Conservation (phyloP, 2,797 vertebrate genomes). For the Allobates femoralis region DNA sequence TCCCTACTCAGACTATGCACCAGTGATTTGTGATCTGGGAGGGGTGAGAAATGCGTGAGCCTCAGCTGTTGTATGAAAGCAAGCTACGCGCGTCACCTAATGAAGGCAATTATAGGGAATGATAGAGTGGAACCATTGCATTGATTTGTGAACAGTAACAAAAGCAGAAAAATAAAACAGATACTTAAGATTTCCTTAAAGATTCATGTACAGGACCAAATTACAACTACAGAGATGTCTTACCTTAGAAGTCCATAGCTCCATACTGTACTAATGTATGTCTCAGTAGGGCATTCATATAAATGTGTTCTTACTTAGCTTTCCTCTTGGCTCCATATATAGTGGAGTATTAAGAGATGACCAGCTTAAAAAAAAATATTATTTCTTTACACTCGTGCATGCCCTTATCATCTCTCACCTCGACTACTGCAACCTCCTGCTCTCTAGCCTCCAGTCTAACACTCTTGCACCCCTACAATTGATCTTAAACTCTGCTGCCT, state of each 20-base stretch:
- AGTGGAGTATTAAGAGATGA: too few species aligned
- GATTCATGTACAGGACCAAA: neutral
- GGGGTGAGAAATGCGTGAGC: neutral
- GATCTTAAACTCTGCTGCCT: too few species aligned
- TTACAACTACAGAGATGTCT: neutral
- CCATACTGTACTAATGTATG: neutral
- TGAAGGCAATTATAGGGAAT: conserved; percentile 8
- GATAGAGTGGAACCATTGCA: neutral
- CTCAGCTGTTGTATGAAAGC: conserved; percentile 3
- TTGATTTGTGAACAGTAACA: neutral
- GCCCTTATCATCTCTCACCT: too few species aligned
- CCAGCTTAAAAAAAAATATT: too few species aligned
- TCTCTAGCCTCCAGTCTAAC: too few species aligned
- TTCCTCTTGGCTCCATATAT: neutral
- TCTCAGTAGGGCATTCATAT: too few species aligned
- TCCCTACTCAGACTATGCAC: neutral
- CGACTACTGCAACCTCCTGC: too few species aligned
- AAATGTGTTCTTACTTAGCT: neutral
- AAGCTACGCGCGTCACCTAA: neutral
- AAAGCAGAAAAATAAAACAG: neutral
- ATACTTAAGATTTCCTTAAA: neutral
- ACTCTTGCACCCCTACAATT: too few species aligned
- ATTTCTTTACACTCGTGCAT: too few species aligned
- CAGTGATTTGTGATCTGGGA: conserved; percentile 7
- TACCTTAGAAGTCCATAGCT: neutral